phyloP scores from a whole-genome alignment of 2,888 invertebrate genomes.

The Torymus aiolomorphi region DNA sequence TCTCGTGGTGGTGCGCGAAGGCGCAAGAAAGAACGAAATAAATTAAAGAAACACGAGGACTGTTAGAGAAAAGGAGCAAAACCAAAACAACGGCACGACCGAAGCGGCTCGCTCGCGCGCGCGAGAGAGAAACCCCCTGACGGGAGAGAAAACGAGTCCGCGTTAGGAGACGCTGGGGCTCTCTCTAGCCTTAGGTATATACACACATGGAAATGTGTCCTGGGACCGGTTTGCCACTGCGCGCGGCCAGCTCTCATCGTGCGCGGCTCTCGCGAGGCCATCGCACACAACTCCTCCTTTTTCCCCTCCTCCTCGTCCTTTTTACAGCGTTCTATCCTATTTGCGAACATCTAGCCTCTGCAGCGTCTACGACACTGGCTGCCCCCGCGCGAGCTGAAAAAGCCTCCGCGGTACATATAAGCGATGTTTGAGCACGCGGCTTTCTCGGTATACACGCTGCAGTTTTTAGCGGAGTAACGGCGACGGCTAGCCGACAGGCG shows the following conservation, averaged over 20 bases:
- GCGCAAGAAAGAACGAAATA: background rate
- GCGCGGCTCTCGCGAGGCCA: too few relatives aligned
- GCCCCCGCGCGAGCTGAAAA: background rate
- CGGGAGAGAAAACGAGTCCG: conserved; percentile 35
- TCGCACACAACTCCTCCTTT: background rate
- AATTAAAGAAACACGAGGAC: conserved; percentile 10
- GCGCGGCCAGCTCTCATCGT: too few relatives aligned
- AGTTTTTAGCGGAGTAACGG: conserved; percentile 9
- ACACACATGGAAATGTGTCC: conserved; percentile 55
- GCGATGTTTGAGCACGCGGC: conserved; percentile 38
- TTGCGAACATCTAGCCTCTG: background rate
- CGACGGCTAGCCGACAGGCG: conserved; percentile 22
- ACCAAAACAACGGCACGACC: background rate
- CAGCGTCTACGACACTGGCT: too few relatives aligned
- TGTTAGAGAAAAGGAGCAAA: background rate
- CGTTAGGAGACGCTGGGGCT: conserved; percentile 16
- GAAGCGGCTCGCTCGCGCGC: too few relatives aligned
- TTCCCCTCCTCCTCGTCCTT: conserved; percentile 10
- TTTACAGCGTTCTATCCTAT: conserved; percentile 8
- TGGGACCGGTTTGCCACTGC: conserved; percentile 53
- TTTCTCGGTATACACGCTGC: too few relatives aligned
- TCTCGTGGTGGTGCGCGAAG: background rate
- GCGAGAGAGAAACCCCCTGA: background rate
- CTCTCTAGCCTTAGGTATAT: conserved; percentile 17
- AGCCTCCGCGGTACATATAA: conserved; percentile 8